Percentiles rank a stretch among this genome's conserved stretches.
Conservation (phyloP, 2,113 vertebrate species). For the Copsychus sechellarum region DNA sequence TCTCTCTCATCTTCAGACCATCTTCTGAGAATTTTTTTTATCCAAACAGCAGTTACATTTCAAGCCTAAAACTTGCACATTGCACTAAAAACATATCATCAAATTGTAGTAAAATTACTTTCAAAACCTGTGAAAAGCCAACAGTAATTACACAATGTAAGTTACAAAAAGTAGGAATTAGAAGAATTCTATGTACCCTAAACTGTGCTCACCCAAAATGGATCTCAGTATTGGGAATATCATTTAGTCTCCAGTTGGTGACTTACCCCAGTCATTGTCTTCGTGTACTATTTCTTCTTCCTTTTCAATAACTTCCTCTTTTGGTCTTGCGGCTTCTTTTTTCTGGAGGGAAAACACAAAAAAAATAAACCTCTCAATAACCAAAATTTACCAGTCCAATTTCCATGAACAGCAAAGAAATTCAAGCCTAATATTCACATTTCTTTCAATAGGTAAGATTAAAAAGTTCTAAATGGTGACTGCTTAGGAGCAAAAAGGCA, state of each 20-base stretch:
- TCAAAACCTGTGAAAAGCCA: background rate
- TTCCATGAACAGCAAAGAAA: background rate
- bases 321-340: conserved; percentile 78
- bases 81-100: background rate
- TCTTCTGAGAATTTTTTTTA: background rate
- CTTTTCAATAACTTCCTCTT: conserved; percentile 74
- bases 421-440: background rate
- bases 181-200: background rate
- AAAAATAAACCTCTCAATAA: background rate
- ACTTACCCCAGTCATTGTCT: conserved; percentile 93
- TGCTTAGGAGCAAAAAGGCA: background rate
- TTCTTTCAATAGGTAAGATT: background rate
- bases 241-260: background rate
- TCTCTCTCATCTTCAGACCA: background rate
- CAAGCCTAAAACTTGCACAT: background rate
- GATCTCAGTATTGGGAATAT: background rate
- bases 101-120: background rate
- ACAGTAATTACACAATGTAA: background rate
- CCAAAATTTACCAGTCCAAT: background rate
- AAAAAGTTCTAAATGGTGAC: background rate
- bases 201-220: background rate
- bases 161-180: background rate
- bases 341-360: conserved; percentile 70
- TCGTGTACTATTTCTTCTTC: conserved; percentile 86
- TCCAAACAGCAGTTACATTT: background rate